Percentiles rank a stretch among this genome's conserved stretches.
phyloP scores from a whole-genome alignment of 2,888 invertebrate genomes.

The Gryllus longicercus region DNA sequence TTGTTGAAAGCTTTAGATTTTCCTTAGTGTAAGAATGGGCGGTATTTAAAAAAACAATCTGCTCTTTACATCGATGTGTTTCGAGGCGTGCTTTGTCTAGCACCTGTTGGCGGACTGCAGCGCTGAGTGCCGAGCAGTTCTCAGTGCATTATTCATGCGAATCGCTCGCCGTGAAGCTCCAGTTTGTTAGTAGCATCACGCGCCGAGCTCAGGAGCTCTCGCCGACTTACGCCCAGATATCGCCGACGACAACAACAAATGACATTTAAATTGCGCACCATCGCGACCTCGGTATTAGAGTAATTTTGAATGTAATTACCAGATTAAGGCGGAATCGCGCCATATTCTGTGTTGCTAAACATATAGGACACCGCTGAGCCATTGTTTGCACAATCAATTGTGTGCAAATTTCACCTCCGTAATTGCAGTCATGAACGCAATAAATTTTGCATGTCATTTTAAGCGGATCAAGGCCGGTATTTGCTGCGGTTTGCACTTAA shows the following conservation, averaged over 20 bases:
- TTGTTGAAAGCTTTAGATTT: too few species aligned
- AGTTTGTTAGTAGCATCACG: too few species aligned
- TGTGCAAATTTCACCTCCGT: background rate
- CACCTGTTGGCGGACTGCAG: too few species aligned
- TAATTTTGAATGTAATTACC: background rate
- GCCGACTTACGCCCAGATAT: too few species aligned
- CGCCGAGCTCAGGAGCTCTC: too few species aligned
- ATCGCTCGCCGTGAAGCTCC: too few species aligned
- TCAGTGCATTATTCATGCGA: too few species aligned
- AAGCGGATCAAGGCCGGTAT: background rate
- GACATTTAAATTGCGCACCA: background rate
- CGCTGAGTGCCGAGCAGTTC: too few species aligned
- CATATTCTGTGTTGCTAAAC: background rate
- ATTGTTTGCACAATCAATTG: slow-evolving; percentile 6
- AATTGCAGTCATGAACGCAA: background rate
- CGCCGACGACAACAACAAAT: background rate
- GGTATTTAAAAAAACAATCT: too few species aligned
- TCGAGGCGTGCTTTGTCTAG: too few species aligned
- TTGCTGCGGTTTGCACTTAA: slow-evolving; percentile 17
- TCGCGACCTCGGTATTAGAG: background rate
- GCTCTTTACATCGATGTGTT: too few species aligned
- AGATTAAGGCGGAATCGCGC: background rate
- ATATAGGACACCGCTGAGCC: background rate
- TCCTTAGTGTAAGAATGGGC: too few species aligned
- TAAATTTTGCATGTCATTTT: background rate